phyloP scores from a whole-genome alignment of 2,113 vertebrate genomes.

The Puntigrus tetrazona region DNA sequence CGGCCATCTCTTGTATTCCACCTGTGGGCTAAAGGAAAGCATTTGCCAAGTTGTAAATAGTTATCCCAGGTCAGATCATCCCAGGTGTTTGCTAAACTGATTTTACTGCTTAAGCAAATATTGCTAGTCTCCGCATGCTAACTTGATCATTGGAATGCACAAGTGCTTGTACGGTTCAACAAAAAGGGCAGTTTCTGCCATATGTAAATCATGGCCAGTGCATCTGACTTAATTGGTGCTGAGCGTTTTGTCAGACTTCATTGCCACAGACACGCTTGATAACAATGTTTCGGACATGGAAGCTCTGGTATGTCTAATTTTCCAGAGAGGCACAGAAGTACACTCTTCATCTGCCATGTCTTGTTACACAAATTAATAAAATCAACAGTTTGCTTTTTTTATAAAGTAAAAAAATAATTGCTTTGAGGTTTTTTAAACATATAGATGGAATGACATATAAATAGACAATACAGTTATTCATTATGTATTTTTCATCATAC shows the following conservation, averaged over 20 bases:
- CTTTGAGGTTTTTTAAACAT: not conserved
- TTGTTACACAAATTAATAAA: slow-evolving; percentile 10
- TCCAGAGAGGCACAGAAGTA: not conserved
- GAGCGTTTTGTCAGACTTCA: not conserved
- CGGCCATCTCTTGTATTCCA: not conserved
- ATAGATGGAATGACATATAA: not conserved
- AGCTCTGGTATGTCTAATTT: slow-evolving; percentile 32
- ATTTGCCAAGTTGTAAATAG: not conserved
- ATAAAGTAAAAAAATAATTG: not conserved
- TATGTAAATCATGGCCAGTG: slow-evolving; percentile 13
- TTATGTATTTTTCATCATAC: not conserved
- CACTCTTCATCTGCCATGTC: slow-evolving; percentile 26
- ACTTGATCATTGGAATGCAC: not conserved
- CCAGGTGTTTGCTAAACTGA: not conserved
- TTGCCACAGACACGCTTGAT: slow-evolving; percentile 5
- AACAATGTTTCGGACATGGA: not conserved
- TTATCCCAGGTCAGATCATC: too few species aligned
- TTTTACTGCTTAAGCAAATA: not conserved
- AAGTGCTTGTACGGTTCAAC: not conserved
- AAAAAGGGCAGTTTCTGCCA: not conserved
- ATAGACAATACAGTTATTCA: not conserved
- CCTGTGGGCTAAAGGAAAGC: not conserved
- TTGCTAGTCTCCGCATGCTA: not conserved
- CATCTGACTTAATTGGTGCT: slow-evolving; percentile 23
- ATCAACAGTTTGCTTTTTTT: not conserved